Conservation (phyloP, 2,113 vertebrate genomes). For the Scytalopus superciliaris region DNA sequence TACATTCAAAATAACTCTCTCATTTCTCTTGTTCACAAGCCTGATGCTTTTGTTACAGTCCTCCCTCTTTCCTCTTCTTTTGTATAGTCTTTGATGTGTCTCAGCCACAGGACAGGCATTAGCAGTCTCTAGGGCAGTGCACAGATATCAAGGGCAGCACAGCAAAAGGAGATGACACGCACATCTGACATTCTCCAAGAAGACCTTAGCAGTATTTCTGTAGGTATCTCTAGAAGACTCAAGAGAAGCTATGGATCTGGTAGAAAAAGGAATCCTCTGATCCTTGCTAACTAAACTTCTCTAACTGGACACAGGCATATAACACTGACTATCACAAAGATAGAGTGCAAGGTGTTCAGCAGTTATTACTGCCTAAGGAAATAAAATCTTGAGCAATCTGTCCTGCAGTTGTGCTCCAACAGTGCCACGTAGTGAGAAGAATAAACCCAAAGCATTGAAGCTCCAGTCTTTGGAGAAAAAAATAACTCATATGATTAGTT, state of each 20-base stretch:
- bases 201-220: not conserved
- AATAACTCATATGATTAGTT: not conserved
- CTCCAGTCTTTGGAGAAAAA: not conserved
- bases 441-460: not conserved
- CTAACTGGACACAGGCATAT: not conserved
- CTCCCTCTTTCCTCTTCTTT: not conserved
- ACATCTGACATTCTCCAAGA: not conserved
- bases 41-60: not conserved
- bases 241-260: not conserved
- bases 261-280: not conserved
- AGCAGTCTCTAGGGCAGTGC: not conserved
- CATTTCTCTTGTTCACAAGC: not conserved
- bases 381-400: not conserved
- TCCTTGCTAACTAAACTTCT: not conserved
- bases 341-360: not conserved
- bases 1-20: not conserved
- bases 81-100: not conserved
- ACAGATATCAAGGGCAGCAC: not conserved
- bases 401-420: not conserved
- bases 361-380: not conserved
- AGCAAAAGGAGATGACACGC: not conserved
- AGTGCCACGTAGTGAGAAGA: not conserved
- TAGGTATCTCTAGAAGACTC: not conserved
- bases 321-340: not conserved
- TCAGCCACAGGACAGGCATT: not conserved